Evolutionary conservation across 2,888 invertebrate species (phyloP).

Genomic region (Tolmerus cingulatus): DNA sequence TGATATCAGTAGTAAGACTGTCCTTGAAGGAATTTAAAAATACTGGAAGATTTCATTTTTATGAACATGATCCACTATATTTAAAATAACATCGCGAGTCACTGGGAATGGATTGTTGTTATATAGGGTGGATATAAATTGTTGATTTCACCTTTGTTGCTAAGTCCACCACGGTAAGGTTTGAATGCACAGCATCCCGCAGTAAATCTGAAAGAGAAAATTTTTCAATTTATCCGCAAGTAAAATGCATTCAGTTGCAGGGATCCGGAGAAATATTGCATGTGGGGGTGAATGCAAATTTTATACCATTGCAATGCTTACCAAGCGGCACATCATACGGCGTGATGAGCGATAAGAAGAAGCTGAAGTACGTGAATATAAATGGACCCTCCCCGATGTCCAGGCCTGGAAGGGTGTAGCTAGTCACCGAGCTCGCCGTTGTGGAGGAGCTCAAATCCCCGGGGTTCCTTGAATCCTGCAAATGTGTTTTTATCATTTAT

Average conservation of each 20-base stretch:
- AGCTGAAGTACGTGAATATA: conserved; percentile 62
- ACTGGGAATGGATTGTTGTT: not conserved
- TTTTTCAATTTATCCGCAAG: not conserved
- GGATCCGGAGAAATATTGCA: not conserved
- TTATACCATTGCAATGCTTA: conserved; percentile 51
- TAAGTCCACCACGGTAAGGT: conserved; percentile 59
- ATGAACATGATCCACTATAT: not conserved
- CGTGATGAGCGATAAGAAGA: conserved; percentile 63
- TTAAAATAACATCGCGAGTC: not conserved
- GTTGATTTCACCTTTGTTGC: conserved; percentile 58
- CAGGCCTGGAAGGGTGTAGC: conserved; percentile 62
- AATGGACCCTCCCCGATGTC: conserved; percentile 61
- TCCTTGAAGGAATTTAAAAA: not conserved
- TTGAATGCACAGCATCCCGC: conserved; percentile 60
- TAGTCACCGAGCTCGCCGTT: conserved; percentile 54
- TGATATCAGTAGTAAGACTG: too few relatives aligned
- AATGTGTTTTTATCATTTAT: conserved; percentile 36
- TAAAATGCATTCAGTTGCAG: not conserved
- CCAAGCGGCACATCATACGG: conserved; percentile 63
- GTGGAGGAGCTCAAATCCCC: conserved; percentile 25
- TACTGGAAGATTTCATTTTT: not conserved
- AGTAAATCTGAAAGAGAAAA: conserved; percentile 56
- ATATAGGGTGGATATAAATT: not conserved
- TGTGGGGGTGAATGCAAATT: not conserved
- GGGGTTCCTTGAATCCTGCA: conserved; percentile 45